Evolutionary conservation across 2,113 vertebrate genomes (phyloP).

Genomic region (Pluvialis apricaria): DNA sequence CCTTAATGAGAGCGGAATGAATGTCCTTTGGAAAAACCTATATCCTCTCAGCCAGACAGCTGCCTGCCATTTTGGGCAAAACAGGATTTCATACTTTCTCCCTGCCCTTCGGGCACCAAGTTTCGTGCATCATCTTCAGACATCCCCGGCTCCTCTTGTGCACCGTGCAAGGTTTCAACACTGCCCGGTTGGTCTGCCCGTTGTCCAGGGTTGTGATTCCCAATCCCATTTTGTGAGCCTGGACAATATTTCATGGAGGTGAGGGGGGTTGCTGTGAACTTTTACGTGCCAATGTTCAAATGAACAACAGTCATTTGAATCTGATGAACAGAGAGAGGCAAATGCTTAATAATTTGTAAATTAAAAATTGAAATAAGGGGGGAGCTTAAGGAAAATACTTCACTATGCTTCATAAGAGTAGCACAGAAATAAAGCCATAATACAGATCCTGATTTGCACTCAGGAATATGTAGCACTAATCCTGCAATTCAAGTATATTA

Average conservation of each 20-base stretch:
- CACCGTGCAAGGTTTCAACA: background rate
- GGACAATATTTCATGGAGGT: background rate
- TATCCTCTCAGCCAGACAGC: background rate
- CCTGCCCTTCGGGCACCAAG: fast-evolving
- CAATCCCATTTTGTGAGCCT: background rate
- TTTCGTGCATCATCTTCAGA: background rate
- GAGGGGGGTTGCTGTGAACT: too few relatives aligned
- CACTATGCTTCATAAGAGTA: too few relatives aligned
- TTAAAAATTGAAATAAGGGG: background rate
- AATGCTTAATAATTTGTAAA: background rate
- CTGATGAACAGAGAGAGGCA: background rate
- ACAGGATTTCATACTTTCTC: background rate
- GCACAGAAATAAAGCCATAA: background rate
- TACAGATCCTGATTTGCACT: background rate
- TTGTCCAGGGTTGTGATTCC: background rate
- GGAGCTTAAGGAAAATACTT: background rate
- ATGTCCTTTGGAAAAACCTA: background rate
- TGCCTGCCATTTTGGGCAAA: too few relatives aligned
- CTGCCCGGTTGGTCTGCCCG: fast-evolving
- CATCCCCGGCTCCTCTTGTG: background rate
- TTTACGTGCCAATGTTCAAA: too few relatives aligned
- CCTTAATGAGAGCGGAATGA: background rate
- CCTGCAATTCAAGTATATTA: background rate
- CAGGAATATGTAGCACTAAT: background rate
- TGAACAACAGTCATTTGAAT: background rate